A percentile compares a stretch with the other conserved stretches of the same genome.
These are phyloP conservation scores for Lycophotia porphyrea DNA, from an alignment of 2,888 invertebrate genomes.

Conservation along the genomic window DNA sequence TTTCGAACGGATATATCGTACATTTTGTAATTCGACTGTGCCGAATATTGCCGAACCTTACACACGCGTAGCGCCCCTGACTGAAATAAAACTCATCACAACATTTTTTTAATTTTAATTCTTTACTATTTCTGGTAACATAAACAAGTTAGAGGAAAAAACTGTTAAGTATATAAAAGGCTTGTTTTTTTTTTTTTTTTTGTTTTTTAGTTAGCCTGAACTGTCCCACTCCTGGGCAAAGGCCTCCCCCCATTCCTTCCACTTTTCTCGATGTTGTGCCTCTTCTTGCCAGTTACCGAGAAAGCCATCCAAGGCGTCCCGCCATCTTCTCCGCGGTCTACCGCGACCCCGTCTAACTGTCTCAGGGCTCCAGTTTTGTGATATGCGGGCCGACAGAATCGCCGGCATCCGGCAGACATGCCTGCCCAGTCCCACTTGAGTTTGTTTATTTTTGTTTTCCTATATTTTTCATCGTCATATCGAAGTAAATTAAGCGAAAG, in stretches of 20 bases:
- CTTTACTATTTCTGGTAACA: background rate
- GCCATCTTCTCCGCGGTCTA: no score
- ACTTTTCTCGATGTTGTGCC: no score
- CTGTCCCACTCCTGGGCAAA: no score
- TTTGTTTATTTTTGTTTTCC: constrained; percentile 26
- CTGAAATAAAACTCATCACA: background rate
- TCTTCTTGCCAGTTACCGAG: no score
- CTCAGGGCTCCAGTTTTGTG: no score
- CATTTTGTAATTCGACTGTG: background rate
- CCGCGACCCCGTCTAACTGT: no score
- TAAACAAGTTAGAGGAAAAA: background rate
- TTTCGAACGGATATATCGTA: background rate
- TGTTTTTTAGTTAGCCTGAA: no score
- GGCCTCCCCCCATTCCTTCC: no score
- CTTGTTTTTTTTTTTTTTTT: constrained; percentile 30
- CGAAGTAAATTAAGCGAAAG: constrained; percentile 7
- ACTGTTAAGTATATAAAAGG: background rate
- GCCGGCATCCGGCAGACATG: no score
- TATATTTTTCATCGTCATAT: constrained; percentile 26
- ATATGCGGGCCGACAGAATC: no score
- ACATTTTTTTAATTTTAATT: background rate
- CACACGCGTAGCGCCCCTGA: background rate
- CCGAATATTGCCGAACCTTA: background rate
- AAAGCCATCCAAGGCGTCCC: no score
- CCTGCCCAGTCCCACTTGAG: no score